Percentiles rank a stretch among this genome's conserved stretches.
Conservation (phyloP, 2,888 invertebrate species). For the Chloroclysta siterata region DNA sequence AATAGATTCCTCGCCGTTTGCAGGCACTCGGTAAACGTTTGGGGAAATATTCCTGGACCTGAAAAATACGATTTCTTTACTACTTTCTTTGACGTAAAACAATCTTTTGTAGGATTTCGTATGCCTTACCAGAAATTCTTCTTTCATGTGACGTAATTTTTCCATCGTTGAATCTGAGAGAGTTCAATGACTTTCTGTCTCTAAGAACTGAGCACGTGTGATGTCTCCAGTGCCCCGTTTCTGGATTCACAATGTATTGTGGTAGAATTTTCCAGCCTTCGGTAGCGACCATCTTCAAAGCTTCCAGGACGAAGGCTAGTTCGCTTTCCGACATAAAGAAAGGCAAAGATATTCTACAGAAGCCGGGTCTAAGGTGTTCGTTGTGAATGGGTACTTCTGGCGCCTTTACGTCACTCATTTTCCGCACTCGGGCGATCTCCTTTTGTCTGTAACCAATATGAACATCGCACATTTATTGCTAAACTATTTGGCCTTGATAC, state of each 20-base stretch:
- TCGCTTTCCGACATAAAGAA: slow-evolving; percentile 93
- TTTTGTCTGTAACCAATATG: slow-evolving; percentile 69
- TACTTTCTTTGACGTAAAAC: slow-evolving; percentile 3
- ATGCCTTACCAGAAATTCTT: slow-evolving; percentile 84
- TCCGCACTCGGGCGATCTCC: slow-evolving; percentile 73
- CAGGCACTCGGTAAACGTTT: slow-evolving; percentile 90
- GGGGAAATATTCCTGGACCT: slow-evolving; percentile 90
- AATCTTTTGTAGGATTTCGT: slow-evolving; percentile 6
- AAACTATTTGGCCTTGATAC: slow-evolving; percentile 49
- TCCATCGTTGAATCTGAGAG: slow-evolving; percentile 90
- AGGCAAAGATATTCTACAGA: slow-evolving; percentile 93
- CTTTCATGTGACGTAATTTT: slow-evolving; percentile 90
- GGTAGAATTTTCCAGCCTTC: slow-evolving; percentile 96
- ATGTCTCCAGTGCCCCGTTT: slow-evolving; percentile 96
- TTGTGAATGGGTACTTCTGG: slow-evolving; percentile 77
- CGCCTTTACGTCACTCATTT: slow-evolving; percentile 72
- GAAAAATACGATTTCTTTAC: slow-evolving; percentile 41
- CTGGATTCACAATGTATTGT: slow-evolving; percentile 93
- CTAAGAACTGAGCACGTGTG: slow-evolving; percentile 91
- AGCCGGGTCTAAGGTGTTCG: slow-evolving; percentile 93
- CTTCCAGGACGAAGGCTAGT: slow-evolving; percentile 92
- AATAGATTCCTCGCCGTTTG: slow-evolving; percentile 92
- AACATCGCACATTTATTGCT: slow-evolving; percentile 34
- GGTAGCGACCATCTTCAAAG: slow-evolving; percentile 93
- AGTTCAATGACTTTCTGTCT: slow-evolving; percentile 93